Percentiles rank a stretch among this genome's conserved stretches.
These are phyloP conservation scores for Castor canadensis DNA, from an alignment of 2,113 vertebrate species.

Conservation along the genomic window DNA sequence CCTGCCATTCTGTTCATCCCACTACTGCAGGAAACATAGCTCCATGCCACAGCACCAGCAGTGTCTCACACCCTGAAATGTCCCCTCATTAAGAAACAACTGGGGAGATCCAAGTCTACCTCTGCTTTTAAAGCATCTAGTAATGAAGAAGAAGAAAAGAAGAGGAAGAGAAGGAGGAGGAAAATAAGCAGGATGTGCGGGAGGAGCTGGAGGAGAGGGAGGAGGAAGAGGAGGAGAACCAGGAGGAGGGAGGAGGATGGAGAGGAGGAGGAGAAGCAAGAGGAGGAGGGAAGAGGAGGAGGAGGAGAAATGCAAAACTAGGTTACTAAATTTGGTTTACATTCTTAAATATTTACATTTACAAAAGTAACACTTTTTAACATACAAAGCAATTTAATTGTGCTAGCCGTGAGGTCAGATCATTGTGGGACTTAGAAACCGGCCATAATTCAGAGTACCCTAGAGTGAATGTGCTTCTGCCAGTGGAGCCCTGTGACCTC, in stretches of 20 bases:
- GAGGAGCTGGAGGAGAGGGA: neutral
- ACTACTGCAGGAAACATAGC: neutral
- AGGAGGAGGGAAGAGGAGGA: neutral
- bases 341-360: constrained; percentile 22
- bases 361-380: neutral
- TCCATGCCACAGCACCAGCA: neutral
- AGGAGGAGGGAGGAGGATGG: no score
- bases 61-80: neutral
- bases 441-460: neutral
- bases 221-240: no score
- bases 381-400: neutral
- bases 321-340: neutral
- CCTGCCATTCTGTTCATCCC: neutral
- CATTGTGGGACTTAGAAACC: neutral
- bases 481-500: neutral
- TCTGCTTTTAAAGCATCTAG: neutral
- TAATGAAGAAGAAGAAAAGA: neutral
- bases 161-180: neutral
- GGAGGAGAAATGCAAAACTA: neutral
- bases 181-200: no score
- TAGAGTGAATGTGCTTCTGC: neutral
- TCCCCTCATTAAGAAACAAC: neutral
- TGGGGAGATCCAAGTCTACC: neutral
- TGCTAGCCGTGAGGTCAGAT: neutral
- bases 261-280: no score